phyloP scores from a whole-genome alignment of 2,113 vertebrate genomes.

The Gymnorhina tibicen region DNA sequence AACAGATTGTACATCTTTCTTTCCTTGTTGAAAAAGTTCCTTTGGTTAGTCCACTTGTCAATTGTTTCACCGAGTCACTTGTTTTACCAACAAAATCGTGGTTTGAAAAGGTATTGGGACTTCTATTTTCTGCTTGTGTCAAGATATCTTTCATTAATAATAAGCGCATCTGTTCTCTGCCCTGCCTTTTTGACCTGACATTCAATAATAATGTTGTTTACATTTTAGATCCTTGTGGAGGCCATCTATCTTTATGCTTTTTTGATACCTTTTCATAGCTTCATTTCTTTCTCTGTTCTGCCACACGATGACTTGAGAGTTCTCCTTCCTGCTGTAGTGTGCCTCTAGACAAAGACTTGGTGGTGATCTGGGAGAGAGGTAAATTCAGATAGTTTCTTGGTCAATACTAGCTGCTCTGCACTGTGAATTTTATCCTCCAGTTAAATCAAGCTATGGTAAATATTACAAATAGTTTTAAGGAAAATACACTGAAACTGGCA shows the following conservation, averaged over 20 bases:
- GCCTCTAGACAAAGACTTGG: neutral
- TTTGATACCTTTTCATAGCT: neutral
- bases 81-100: neutral
- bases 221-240: neutral
- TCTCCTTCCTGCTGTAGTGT: neutral
- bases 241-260: neutral
- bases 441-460: neutral
- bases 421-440: neutral
- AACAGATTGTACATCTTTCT: neutral
- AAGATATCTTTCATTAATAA: neutral
- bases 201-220: neutral
- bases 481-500: neutral
- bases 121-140: neutral
- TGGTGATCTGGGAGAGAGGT: neutral
- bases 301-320: neutral
- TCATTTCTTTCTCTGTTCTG: neutral
- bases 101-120: neutral
- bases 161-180: neutral
- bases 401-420: neutral
- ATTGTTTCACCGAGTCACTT: neutral
- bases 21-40: neutral
- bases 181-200: neutral
- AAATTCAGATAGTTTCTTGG: neutral
- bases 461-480: neutral
- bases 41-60: neutral